Base-by-base conservation (phyloP, 2,113 vertebrate species). In the Gorsachius goisagi region DNA sequence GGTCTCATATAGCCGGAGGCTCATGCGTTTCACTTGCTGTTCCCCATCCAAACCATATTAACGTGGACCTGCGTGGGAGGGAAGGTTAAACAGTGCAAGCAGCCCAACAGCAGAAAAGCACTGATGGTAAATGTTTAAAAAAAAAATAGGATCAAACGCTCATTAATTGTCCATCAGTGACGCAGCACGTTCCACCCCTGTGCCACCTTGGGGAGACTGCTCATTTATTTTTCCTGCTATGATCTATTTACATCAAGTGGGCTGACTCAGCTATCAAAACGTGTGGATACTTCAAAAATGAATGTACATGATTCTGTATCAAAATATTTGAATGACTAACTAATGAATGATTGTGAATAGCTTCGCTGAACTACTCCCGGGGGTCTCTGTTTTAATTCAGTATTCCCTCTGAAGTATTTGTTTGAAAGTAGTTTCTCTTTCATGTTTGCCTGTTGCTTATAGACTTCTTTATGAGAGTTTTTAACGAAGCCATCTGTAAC, bases 61-160 rank as follows among this genome's bases (percentile, higher is more conserved):
- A 20, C 3, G 2, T 0, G 0, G 63, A 60, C 45, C 81, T 55
- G 55, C 0, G 32, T 50, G 37, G 37, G 66, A 77, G 41, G 64
- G 74, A 87, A 68, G 73, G 41, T 81, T 73, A 55, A 76, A 20
- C 18, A 6, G 21, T 21, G 44, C 53, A 30, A 78, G 59, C 64
- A 85, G 73, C 88, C 68, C 73, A 47, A 52, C 14, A 68, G 63
- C 62, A 78, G 72, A 56, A 69, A 27, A 53, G 50, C 50, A 13
- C 11, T 45, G 41, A 20, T 45, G 84, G 30, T 14, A 44, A 93
- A 67, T 0, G 7, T 28, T 44, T 37, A 32, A 22, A 59, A 15
- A 55, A n/a, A 55, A 84, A 77, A 28, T 2, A 35, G 74, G 52
- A 58, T 67, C 55, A 58, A 45, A 78, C 7, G 5, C 56, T 78